Conservation (phyloP, 2,888 invertebrate genomes). For the Junonia oenone region DNA sequence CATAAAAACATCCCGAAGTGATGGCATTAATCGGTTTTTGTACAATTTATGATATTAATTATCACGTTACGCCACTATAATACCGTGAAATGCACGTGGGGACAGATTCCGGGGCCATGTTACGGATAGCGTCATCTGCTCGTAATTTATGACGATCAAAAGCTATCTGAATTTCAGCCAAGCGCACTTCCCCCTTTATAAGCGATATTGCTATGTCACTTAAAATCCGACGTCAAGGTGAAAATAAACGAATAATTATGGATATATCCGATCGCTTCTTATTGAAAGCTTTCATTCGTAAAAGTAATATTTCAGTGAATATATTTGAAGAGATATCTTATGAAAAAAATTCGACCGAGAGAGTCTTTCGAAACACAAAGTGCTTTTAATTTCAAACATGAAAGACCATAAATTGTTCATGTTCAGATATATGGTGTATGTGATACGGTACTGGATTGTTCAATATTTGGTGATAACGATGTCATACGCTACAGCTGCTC, state of each 20-base stretch:
- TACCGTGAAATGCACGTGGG: conserved; percentile 34
- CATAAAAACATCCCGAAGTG: too few relatives aligned
- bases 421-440: neutral
- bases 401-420: neutral
- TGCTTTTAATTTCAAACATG: neutral
- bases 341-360: neutral
- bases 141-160: conserved; percentile 50
- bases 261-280: neutral
- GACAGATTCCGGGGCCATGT: conserved; percentile 37
- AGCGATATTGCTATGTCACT: conserved; percentile 3
- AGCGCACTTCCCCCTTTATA: conserved; percentile 11
- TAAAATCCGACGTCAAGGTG: conserved; percentile 1
- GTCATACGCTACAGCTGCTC: conserved; percentile 46
- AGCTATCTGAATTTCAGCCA: conserved; percentile 21
- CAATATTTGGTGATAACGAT: conserved; percentile 31
- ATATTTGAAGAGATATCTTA: neutral
- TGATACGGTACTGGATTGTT: conserved; percentile 3
- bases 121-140: conserved; percentile 50
- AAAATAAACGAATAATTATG: conserved; percentile 2
- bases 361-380: neutral
- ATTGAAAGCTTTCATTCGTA: neutral
- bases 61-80: conserved; percentile 17
- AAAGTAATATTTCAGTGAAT: neutral
- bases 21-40: neutral
- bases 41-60: conserved; percentile 20